Evolutionary conservation across 2,888 invertebrate genomes (phyloP).

Genomic region (Drosophila conformis): DNA sequence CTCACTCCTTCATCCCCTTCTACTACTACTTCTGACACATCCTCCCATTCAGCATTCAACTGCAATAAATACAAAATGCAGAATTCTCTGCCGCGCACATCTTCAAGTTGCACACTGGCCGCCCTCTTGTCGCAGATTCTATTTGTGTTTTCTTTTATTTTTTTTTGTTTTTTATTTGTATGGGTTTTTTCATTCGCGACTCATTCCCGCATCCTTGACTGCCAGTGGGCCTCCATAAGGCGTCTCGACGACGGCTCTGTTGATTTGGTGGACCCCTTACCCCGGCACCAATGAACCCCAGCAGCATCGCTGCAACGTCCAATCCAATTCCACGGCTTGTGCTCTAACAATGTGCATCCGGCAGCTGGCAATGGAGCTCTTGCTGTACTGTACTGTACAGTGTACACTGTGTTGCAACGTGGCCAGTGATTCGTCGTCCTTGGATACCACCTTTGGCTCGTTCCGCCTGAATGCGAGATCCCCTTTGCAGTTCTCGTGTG

Average conservation of each 20-base stretch:
- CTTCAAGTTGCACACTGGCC: constrained; percentile 62
- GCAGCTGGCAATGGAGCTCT: constrained; percentile 32
- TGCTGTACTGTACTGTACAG: constrained; percentile 20
- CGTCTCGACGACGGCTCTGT: constrained; percentile 73
- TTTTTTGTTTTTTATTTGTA: constrained; percentile 24
- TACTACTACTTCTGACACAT: background rate
- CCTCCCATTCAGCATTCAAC: constrained; percentile 24
- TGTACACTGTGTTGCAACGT: constrained; percentile 53
- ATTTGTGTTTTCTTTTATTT: constrained; percentile 37
- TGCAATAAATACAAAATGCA: constrained; percentile 81
- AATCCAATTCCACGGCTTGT: constrained; percentile 72
- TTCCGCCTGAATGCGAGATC: constrained; percentile 10
- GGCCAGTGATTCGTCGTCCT: constrained; percentile 68
- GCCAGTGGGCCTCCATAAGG: constrained; percentile 53
- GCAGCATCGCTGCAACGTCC: constrained; percentile 59
- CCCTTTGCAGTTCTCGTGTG: constrained; percentile 57
- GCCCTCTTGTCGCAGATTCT: constrained; percentile 39
- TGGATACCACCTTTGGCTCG: constrained; percentile 14
- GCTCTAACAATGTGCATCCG: constrained; percentile 79
- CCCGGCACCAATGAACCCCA: background rate
- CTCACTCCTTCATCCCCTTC: background rate
- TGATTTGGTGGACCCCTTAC: constrained; percentile 64
- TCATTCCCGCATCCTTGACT: constrained; percentile 31
- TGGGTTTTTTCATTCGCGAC: constrained; percentile 23
- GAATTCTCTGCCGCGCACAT: constrained; percentile 61